Percentiles rank a stretch among this genome's conserved stretches.
Evolutionary conservation across 2,797 vertebrate species (phyloP).

Genomic region (Benthosema pterotum): DNA sequence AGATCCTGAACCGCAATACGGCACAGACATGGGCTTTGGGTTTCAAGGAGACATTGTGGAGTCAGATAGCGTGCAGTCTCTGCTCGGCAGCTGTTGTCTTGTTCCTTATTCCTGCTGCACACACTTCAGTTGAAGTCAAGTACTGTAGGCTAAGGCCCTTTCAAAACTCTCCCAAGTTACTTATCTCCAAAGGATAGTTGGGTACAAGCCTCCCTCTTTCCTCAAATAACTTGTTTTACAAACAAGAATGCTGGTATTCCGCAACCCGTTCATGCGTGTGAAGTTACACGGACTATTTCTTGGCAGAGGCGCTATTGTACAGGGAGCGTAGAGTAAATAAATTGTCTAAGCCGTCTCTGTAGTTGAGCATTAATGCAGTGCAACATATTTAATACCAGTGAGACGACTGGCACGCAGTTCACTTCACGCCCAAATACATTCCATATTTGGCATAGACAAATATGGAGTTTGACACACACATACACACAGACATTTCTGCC

Average conservation of each 20-base stretch:
- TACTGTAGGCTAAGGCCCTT: slow-evolving; percentile 69
- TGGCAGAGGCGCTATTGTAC: slow-evolving; percentile 30
- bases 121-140: slow-evolving; percentile 62
- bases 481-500: no score
- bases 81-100: slow-evolving; percentile 50
- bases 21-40: slow-evolving; percentile 44
- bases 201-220: slow-evolving; percentile 46
- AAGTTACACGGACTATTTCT: slow-evolving; percentile 46
- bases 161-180: slow-evolving; percentile 70
- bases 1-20: slow-evolving; percentile 43
- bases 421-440: no score
- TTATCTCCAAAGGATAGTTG: slow-evolving; percentile 62
- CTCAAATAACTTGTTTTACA: slow-evolving; percentile 57
- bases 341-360: no score
- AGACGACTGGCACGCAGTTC: no score
- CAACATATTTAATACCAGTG: no score
- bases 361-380: no score
- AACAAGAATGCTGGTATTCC: slow-evolving; percentile 50
- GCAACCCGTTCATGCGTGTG: slow-evolving; percentile 45
- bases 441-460: no score
- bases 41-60: slow-evolving; percentile 44
- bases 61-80: slow-evolving; percentile 48
- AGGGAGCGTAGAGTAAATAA: slow-evolving; percentile 8
- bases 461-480: no score
- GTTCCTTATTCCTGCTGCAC: slow-evolving; percentile 41